These are phyloP conservation scores for Leguminivora glycinivorella DNA, from an alignment of 1,140 invertebrate species.

Conservation along the genomic window DNA sequence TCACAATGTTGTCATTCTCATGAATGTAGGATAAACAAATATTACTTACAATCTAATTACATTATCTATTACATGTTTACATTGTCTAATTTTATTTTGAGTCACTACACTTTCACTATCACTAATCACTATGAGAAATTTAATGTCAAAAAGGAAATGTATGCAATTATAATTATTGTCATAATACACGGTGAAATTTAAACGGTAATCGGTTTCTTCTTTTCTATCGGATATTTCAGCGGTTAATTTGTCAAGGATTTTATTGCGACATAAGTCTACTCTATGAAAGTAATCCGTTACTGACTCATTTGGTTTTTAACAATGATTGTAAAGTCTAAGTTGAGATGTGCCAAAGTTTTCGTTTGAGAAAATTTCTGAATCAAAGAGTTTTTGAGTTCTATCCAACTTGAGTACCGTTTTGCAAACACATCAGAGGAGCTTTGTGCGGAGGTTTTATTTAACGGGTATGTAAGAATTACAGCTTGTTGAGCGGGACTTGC, in stretches of 20 bases:
- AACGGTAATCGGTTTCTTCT: conserved; percentile 35
- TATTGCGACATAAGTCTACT: conserved; percentile 32
- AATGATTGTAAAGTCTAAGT: conserved; percentile 34
- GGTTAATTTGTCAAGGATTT: conserved; percentile 34
- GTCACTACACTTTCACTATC: no score
- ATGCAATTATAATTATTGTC: no score
- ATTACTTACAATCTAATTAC: no score
- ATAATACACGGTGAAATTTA: no score
- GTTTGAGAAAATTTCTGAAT: conserved; percentile 33
- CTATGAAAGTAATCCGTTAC: conserved; percentile 32
- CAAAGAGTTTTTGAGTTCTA: conserved; percentile 2
- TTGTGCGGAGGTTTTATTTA: conserved; percentile 31
- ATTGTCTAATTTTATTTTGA: no score
- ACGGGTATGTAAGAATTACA: conserved; percentile 26
- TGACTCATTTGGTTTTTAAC: conserved; percentile 30
- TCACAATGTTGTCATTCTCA: no score
- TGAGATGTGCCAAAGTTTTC: conserved; percentile 33
- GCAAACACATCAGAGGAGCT: conserved; percentile 27
- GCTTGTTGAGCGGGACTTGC: background rate
- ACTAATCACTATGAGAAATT: no score
- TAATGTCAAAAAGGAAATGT: no score
- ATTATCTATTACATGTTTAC: no score
- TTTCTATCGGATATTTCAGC: conserved; percentile 31
- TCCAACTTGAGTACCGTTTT: conserved; percentile 22
- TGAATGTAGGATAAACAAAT: no score